Percentiles rank a stretch among this genome's conserved stretches.
These are phyloP conservation scores for Rhagophthalmus giganteus DNA, from an alignment of 2,888 invertebrate species.

Conservation along the genomic window DNA sequence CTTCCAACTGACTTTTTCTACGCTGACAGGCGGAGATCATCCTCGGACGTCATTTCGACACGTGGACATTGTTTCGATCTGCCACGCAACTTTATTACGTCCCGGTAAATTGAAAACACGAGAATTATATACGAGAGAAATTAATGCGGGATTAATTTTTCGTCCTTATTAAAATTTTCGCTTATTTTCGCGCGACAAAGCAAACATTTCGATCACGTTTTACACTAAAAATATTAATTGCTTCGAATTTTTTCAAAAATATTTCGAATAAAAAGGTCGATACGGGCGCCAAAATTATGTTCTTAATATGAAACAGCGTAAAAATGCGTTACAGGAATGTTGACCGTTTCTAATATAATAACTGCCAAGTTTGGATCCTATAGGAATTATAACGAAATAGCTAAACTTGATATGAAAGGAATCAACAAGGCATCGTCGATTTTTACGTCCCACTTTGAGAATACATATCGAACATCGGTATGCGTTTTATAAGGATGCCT, in stretches of 20 bases:
- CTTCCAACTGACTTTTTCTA: slow-evolving; percentile 35
- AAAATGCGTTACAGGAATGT: slow-evolving; percentile 6
- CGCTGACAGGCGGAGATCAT: slow-evolving; percentile 31
- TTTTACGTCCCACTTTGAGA: slow-evolving; percentile 6
- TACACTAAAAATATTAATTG: too few species aligned
- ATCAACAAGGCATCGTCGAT: slow-evolving; percentile 9
- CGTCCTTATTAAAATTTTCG: too few species aligned
- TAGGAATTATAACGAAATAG: slow-evolving; percentile 17
- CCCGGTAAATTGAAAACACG: slow-evolving; percentile 8
- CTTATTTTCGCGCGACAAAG: too few species aligned
- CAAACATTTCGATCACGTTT: too few species aligned
- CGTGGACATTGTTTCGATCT: slow-evolving; percentile 37
- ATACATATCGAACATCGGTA: slow-evolving; percentile 12
- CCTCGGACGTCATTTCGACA: slow-evolving; percentile 33
- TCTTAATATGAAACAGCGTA: slow-evolving; percentile 3
- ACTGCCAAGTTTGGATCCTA: slow-evolving; percentile 6
- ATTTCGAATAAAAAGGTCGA: too few species aligned
- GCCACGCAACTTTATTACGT: slow-evolving; percentile 30
- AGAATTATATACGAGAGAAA: slow-evolving; percentile 1
- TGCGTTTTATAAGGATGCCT: slow-evolving; percentile 14
- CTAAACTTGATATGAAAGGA: slow-evolving; percentile 14
- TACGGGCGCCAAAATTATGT: background rate
- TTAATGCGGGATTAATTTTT: too few species aligned
- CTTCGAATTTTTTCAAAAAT: too few species aligned
- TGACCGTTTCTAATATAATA: slow-evolving; percentile 7